Conservation (phyloP, 2,888 invertebrate species). For the Caenorhabditis sp. region DNA sequence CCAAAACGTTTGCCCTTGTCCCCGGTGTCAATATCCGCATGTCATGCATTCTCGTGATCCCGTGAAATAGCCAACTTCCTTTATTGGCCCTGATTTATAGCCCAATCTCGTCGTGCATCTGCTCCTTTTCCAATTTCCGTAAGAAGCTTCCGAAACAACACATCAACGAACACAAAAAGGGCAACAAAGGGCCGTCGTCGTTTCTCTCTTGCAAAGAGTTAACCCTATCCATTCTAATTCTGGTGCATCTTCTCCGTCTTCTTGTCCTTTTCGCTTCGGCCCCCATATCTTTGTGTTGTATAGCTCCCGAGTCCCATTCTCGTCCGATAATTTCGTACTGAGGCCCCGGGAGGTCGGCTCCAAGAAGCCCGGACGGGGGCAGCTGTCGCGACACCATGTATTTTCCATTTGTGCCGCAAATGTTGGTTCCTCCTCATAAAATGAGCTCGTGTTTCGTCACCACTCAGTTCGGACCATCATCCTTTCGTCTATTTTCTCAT, state of each 20-base stretch:
- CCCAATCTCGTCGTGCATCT: conserved; percentile 2
- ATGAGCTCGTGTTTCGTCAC: conserved; percentile 31
- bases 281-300: conserved; percentile 41
- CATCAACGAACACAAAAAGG: conserved; percentile 34
- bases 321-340: conserved; percentile 48
- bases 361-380: conserved; percentile 16
- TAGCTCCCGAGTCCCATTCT: conserved; percentile 7
- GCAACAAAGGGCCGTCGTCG: conserved; percentile 8
- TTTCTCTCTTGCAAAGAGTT: conserved; percentile 31
- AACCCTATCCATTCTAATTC: conserved; percentile 53
- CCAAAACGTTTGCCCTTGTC: conserved; percentile 33
- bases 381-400: conserved; percentile 45
- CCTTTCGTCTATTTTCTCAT: conserved; percentile 25
- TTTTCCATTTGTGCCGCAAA: conserved; percentile 22
- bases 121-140: conserved; percentile 16
- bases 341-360: conserved; percentile 15
- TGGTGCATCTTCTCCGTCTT: conserved; percentile 24
- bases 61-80: conserved; percentile 42
- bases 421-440: conserved; percentile 38
- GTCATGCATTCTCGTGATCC: conserved; percentile 2
- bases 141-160: neutral
- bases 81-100: conserved; percentile 32
- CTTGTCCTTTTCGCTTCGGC: conserved; percentile 6
- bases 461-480: conserved; percentile 9
- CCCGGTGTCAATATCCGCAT: conserved; percentile 49